Conservation (phyloP, 2,888 invertebrate species). For the Hoplodrina ambigua region DNA sequence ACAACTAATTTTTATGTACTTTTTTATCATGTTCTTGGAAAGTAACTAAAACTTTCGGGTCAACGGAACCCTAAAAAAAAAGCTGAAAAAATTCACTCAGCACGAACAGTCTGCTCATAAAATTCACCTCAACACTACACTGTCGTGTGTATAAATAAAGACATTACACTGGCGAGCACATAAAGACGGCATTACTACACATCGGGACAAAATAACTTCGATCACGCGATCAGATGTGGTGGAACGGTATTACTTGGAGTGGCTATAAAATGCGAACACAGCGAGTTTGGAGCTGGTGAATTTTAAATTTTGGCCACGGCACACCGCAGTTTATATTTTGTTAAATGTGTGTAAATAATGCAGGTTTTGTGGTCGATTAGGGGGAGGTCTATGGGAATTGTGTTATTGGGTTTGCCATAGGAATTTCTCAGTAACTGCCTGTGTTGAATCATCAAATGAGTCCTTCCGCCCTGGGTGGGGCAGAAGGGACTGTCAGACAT, state of each 20-base stretch:
- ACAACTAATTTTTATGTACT: too few relatives aligned
- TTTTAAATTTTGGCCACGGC: slow-evolving; percentile 43
- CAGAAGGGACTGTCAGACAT: too few relatives aligned
- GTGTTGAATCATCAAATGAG: too few relatives aligned
- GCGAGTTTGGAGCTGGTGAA: slow-evolving; percentile 48
- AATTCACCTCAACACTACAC: slow-evolving; percentile 44
- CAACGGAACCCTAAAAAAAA: slow-evolving; percentile 11
- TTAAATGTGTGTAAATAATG: slow-evolving; percentile 38
- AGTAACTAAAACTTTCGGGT: neutral
- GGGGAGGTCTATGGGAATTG: neutral
- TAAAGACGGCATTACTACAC: slow-evolving; percentile 62
- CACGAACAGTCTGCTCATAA: slow-evolving; percentile 45
- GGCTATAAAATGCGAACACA: slow-evolving; percentile 55
- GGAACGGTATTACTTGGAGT: slow-evolving; percentile 57
- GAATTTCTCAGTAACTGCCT: too few relatives aligned
- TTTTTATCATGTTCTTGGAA: too few relatives aligned
- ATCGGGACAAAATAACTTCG: slow-evolving; percentile 69
- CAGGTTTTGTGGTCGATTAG: slow-evolving; percentile 21
- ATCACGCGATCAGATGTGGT: slow-evolving; percentile 71
- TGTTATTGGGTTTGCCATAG: too few relatives aligned
- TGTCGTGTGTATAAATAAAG: slow-evolving; percentile 68
- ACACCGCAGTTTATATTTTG: slow-evolving; percentile 27
- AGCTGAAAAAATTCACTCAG: slow-evolving; percentile 4
- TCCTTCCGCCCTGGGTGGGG: too few relatives aligned
- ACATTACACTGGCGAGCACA: slow-evolving; percentile 68